These are phyloP conservation scores for Phalacrocorax pelagicus DNA, from an alignment of 2,113 vertebrate genomes.

Conservation along the genomic window DNA sequence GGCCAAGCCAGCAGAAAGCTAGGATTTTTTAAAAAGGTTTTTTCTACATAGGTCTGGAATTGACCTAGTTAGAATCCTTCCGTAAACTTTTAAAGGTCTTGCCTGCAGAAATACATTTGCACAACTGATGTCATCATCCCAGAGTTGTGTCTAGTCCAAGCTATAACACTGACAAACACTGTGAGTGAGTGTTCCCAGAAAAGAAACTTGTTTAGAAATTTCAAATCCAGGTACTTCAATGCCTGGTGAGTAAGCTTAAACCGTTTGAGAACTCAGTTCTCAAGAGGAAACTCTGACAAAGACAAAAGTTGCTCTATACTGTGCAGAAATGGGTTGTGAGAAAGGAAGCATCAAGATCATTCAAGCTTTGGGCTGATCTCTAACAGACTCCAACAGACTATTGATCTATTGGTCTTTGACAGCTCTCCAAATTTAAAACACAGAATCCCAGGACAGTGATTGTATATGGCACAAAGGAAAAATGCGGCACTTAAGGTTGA, in stretches of 20 bases:
- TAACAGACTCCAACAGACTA: not conserved
- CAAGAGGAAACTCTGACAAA: not conserved
- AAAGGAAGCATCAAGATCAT: not conserved
- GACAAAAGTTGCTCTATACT: not conserved
- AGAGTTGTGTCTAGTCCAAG: not conserved
- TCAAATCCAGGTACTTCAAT: slow-evolving; percentile 20
- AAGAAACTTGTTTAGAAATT: slow-evolving; percentile 24
- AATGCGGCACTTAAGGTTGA: not conserved
- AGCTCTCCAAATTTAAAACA: not conserved
- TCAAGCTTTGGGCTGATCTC: not conserved
- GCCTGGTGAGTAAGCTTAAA: not conserved
- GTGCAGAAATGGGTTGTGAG: not conserved
- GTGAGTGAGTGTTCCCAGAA: slow-evolving; percentile 13
- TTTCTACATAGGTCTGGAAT: not conserved
- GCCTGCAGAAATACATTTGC: not conserved
- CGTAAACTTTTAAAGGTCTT: slow-evolving; percentile 53
- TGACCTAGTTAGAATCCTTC: slow-evolving; percentile 24
- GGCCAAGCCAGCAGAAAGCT: not conserved
- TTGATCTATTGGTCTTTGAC: not conserved
- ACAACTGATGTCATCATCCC: not conserved
- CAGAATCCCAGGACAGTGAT: not conserved
- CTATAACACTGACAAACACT: slow-evolving; percentile 2
- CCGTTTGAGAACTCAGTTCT: not conserved
- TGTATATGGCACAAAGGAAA: not conserved
- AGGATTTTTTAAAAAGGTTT: not conserved